Percentiles rank a stretch among this genome's conserved stretches.
These are phyloP conservation scores for Mionectes olivaceus DNA, from an alignment of 2,797 vertebrate genomes.

Conservation along the genomic window DNA sequence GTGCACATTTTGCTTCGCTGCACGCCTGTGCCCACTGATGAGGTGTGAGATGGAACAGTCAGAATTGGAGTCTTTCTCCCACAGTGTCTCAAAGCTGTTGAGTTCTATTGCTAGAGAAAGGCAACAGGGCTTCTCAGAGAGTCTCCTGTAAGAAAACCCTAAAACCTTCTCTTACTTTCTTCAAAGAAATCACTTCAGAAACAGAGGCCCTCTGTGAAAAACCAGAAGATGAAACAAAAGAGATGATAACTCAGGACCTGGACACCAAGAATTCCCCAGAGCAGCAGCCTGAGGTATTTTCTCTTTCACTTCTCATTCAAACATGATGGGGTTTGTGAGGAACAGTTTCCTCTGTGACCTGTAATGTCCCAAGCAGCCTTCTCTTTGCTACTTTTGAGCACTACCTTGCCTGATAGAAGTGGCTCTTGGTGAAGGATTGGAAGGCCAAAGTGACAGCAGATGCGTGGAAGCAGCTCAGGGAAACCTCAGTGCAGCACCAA, in stretches of 20 bases:
- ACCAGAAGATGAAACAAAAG: constrained; percentile 88
- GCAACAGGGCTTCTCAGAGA: not conserved
- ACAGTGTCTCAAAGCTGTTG: not conserved
- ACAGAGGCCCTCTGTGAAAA: constrained; percentile 93
- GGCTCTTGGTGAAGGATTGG: not conserved
- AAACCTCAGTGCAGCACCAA: not conserved
- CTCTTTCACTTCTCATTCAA: not conserved
- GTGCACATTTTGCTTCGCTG: not conserved
- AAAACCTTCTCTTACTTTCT: not conserved
- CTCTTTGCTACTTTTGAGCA: not conserved
- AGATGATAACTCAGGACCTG: constrained; percentile 74
- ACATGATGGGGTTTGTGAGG: not conserved
- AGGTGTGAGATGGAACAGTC: not conserved
- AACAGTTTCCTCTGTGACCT: not conserved
- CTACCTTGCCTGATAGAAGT: not conserved
- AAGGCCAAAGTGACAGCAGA: not conserved
- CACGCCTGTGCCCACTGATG: not conserved
- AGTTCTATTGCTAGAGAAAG: not conserved
- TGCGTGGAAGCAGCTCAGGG: not conserved
- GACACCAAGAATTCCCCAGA: constrained; percentile 60
- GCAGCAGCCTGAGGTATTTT: constrained; percentile 82
- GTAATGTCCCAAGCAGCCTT: not conserved
- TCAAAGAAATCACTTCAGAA: constrained; percentile 93
- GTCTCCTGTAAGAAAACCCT: not conserved
- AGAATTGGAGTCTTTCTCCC: not conserved